phyloP scores from a whole-genome alignment of 1,140 invertebrate genomes.

The Anadara kagoshimensis region DNA sequence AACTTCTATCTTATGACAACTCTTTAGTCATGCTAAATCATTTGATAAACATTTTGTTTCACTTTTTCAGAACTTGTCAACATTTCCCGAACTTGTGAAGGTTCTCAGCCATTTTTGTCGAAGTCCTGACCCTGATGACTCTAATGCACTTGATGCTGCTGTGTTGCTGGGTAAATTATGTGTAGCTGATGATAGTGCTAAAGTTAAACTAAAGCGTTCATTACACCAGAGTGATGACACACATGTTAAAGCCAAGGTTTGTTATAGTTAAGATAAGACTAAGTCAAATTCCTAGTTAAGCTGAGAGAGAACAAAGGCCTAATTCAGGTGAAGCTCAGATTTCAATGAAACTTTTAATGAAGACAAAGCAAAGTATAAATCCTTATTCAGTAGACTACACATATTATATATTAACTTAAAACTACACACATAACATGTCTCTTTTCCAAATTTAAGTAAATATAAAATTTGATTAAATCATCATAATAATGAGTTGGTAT shows the following conservation, averaged over 20 bases:
- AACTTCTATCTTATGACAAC: no score
- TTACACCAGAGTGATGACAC: conserved; percentile 56
- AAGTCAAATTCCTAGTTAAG: no score
- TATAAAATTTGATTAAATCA: no score
- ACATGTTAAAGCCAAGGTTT: conserved; percentile 65
- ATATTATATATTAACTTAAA: no score
- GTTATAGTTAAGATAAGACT: neutral
- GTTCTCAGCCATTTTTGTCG: conserved; percentile 68
- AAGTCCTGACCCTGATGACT: conserved; percentile 66
- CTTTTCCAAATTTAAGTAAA: no score
- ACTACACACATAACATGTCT: no score
- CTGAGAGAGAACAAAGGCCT: no score
- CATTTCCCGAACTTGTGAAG: conserved; percentile 65
- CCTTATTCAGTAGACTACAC: no score
- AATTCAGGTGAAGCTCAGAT: no score
- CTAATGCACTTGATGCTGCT: conserved; percentile 64
- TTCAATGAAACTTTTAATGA: no score
- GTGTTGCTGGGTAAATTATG: conserved; percentile 67
- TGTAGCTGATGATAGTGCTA: conserved; percentile 65
- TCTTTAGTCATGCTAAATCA: neutral
- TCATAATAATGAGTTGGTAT: neutral
- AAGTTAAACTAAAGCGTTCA: conserved; percentile 53
- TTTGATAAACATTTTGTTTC: neutral
- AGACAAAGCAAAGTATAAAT: no score
- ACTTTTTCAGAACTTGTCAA: conserved; percentile 51